These are phyloP conservation scores for Calameuta idolon DNA, from an alignment of 2,888 invertebrate species.

Conservation along the genomic window DNA sequence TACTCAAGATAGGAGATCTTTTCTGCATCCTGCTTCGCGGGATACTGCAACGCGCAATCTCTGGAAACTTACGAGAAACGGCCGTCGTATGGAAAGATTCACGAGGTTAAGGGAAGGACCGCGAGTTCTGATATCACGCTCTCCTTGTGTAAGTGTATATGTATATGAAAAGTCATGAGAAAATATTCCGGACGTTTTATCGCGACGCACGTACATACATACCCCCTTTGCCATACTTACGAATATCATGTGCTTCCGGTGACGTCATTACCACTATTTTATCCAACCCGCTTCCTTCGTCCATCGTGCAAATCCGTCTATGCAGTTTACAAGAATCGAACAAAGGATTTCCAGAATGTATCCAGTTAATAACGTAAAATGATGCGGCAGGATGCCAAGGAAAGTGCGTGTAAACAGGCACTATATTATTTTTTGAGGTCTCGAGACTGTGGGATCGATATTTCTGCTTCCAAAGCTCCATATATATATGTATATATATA, in stretches of 20 bases:
- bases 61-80: not conserved
- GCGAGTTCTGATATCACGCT: not conserved
- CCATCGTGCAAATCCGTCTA: not conserved
- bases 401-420: not conserved
- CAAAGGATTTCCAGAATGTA: not conserved
- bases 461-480: not conserved
- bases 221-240: conserved; percentile 30
- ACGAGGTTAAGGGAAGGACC: not conserved
- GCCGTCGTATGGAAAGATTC: not conserved
- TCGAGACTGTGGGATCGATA: not conserved
- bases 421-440: not conserved
- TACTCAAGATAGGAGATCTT: not conserved
- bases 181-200: conserved; percentile 41
- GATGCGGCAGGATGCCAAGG: not conserved
- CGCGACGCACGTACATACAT: conserved; percentile 24
- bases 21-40: not conserved
- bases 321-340: not conserved
- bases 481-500: not conserved
- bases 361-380: not conserved
- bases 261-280: conserved; percentile 26
- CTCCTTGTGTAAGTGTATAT: not conserved
- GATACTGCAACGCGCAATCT: not conserved
- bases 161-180: not conserved
- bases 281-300: conserved; percentile 28
- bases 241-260: conserved; percentile 42